Percentiles rank a stretch among this genome's conserved stretches.
Evolutionary conservation across 2,113 vertebrate genomes (phyloP).

Genomic region (Myiagra hebetior): DNA sequence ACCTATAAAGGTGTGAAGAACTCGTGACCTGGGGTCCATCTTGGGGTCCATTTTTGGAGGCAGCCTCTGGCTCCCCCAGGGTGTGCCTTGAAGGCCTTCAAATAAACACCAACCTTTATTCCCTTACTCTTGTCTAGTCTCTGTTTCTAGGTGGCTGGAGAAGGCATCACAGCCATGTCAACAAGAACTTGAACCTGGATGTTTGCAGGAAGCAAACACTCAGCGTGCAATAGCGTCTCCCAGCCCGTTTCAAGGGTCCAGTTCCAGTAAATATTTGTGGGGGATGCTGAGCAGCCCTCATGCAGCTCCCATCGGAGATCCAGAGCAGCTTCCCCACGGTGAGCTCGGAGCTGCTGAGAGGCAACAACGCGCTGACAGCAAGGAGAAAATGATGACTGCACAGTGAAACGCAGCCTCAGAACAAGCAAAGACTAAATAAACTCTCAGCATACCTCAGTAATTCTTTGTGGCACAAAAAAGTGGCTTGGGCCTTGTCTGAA

Average conservation of each 20-base stretch:
- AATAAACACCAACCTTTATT: too few relatives aligned
- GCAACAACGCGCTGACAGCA: not conserved
- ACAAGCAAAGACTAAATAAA: slow-evolving; percentile 30
- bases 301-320: not conserved
- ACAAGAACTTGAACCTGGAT: slow-evolving; percentile 22
- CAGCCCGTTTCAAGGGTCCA: not conserved
- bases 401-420: not conserved
- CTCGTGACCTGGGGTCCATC: too few relatives aligned
- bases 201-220: slow-evolving; percentile 21
- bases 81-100: too few relatives aligned
- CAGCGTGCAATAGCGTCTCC: not conserved
- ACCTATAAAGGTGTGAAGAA: too few relatives aligned
- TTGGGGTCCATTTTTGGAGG: too few relatives aligned
- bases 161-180: not conserved
- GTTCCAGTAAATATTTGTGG: slow-evolving; percentile 18
- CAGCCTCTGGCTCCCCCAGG: too few relatives aligned
- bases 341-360: not conserved
- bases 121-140: too few relatives aligned
- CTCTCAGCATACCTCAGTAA: not conserved
- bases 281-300: not conserved
- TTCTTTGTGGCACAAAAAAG: not conserved
- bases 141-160: too few relatives aligned
- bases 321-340: not conserved
- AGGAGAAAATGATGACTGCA: not conserved
- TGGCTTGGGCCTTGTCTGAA: slow-evolving; percentile 15